Evolutionary conservation across 2,797 vertebrate species (phyloP), one percentile per base, ranked within the genome.

Genomic region (Siniperca scherzeri): DNA sequence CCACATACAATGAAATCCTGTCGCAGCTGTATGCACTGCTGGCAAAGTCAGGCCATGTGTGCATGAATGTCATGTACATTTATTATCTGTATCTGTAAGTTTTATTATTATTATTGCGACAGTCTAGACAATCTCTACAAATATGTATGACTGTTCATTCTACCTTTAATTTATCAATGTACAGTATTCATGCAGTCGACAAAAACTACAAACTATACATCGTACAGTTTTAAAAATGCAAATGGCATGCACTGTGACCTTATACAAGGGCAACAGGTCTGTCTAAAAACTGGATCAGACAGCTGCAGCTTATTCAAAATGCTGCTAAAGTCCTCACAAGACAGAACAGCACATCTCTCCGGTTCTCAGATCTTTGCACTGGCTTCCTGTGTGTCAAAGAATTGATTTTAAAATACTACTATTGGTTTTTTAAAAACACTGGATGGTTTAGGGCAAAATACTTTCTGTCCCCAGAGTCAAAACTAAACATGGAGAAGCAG

Each of bases 1-100:
- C 72, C 66, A 40, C 52, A 67, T 61, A 72, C 79, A 88, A 76
- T 80, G 46, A 78, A 80, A 78, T 70, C 53, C 44, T 87, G 56
- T 75, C 70, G 65, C 17, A 44, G 68, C 72, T 46, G 33, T 60
- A 22, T 72, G 66, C 59, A 55, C 70, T 69, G 62, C 22, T 60
- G 71, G 42, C 33, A 65, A 50, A 33, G 44, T 55, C 11, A 1
- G 44, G 50, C 44, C 66, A 40, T 46, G 27, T 64, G 78, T 55
- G 40, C 68, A 62, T 70, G 65, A 69, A 53, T 67, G 68, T 46
- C 36, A n/a, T 50, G 27, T 16, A 25, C 61, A 61, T 72, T 66
- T 76, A 67, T 82, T 77, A 75, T 75, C 74, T 80, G 19, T 60
- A 68, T 30, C 30, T 30, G 30, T 30, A 30, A 30, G 30, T 30